Evolutionary conservation across 2,888 invertebrate species (phyloP).

Genomic region (Netelia virgata): DNA sequence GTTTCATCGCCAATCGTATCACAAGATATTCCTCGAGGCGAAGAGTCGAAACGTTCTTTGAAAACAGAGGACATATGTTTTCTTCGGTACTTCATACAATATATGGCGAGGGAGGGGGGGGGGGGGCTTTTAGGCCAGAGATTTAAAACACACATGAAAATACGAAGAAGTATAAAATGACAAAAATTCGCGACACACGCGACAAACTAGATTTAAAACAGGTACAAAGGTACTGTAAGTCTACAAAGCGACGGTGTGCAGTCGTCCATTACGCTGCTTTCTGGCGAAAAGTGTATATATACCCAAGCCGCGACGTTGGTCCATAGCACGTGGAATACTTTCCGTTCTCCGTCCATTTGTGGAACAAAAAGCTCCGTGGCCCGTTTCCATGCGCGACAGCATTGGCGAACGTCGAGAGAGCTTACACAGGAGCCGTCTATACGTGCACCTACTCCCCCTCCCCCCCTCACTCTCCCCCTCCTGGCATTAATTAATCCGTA

Average conservation of each 20-base stretch:
- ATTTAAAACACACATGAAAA: too few species aligned
- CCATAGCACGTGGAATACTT: slow-evolving; percentile 29
- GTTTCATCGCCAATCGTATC: too few species aligned
- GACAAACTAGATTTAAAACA: background rate
- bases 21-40: too few species aligned
- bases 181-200: background rate
- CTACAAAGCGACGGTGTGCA: background rate
- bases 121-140: too few species aligned
- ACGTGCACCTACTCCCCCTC: background rate
- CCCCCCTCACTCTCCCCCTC: too few species aligned
- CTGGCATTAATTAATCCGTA: slow-evolving; percentile 65
- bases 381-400: slow-evolving; percentile 32
- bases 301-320: background rate
- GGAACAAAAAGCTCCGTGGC: slow-evolving; percentile 37
- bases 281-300: background rate
- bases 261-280: slow-evolving; percentile 6
- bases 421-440: slow-evolving; percentile 13
- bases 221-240: background rate
- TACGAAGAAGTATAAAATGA: too few species aligned
- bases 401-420: slow-evolving; percentile 38
- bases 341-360: slow-evolving; percentile 46
- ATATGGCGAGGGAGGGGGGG: too few species aligned
- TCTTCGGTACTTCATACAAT: too few species aligned
- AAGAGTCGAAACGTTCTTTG: too few species aligned
- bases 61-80: too few species aligned